Percentiles rank a stretch among this genome's conserved stretches.
These are phyloP conservation scores for Pseudorectes ferrugineus DNA, from an alignment of 2,113 vertebrate species.

Conservation along the genomic window DNA sequence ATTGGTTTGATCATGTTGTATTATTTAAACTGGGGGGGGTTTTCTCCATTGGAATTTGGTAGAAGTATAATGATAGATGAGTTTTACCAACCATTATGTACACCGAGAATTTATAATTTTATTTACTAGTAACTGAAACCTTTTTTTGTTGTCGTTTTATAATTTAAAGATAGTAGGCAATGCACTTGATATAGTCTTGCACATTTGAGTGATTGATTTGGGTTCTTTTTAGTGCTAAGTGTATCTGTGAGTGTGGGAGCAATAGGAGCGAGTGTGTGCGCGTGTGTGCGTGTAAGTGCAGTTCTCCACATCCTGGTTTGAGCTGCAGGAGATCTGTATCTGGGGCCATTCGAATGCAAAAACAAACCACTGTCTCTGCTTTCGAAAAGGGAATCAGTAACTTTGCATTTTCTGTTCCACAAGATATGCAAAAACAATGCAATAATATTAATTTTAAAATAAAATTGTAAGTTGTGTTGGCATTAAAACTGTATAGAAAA, in stretches of 20 bases:
- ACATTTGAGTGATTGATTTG: conserved; percentile 55
- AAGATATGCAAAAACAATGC: conserved; percentile 99
- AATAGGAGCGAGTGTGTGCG: background rate
- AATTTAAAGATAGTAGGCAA: conserved; percentile 66
- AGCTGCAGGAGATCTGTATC: conserved; percentile 52
- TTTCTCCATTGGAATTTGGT: conserved; percentile 35
- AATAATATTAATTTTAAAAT: conserved; percentile 89
- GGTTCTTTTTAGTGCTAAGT: conserved; percentile 53
- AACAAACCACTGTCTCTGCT: conserved; percentile 76
- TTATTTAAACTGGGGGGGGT: conserved; percentile 53
- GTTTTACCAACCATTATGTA: conserved; percentile 66
- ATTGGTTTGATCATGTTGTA: conserved; percentile 62
- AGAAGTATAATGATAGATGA: conserved; percentile 31
- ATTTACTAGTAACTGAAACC: conserved; percentile 53
- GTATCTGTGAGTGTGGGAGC: conserved; percentile 32
- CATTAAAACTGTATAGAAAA: conserved; percentile 83
- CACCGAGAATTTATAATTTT: conserved; percentile 63
- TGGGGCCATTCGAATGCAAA: conserved; percentile 70
- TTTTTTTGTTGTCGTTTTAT: conserved; percentile 65
- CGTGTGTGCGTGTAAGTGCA: background rate
- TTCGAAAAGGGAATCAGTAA: conserved; percentile 77
- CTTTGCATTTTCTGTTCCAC: conserved; percentile 87
- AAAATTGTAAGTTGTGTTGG: conserved; percentile 75
- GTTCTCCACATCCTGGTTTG: conserved; percentile 42
- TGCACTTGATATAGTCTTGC: conserved; percentile 70